phyloP scores from a whole-genome alignment of 2,113 vertebrate genomes.

The Solea solea region DNA sequence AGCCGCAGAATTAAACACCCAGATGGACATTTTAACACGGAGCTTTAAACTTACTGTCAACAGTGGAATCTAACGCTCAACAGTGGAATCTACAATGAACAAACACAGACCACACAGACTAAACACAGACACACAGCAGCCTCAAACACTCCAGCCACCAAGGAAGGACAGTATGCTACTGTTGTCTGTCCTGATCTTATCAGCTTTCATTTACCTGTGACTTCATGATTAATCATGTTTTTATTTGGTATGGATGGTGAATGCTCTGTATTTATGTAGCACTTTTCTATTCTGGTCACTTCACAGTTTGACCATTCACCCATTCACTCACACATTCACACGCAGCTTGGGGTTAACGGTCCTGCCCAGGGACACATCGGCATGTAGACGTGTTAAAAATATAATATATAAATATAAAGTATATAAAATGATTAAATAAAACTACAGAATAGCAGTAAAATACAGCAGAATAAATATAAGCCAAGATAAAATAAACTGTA shows the following conservation, averaged over 20 bases:
- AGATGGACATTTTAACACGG: constrained; percentile 78
- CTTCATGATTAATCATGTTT: constrained; percentile 17
- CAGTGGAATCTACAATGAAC: constrained; percentile 79
- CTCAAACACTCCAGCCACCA: constrained; percentile 71
- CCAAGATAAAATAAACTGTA: no score
- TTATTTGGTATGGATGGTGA: neutral
- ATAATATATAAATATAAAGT: no score
- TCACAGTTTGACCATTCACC: no score
- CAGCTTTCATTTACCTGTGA: constrained; percentile 37
- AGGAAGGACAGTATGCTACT: constrained; percentile 64
- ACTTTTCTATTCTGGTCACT: no score
- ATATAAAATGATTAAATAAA: no score
- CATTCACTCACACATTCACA: no score
- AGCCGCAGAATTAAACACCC: constrained; percentile 77
- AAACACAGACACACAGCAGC: constrained; percentile 77
- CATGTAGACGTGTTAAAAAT: no score
- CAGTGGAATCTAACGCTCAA: constrained; percentile 81
- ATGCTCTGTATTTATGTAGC: no score
- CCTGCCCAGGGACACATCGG: no score
- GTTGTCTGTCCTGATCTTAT: constrained; percentile 50
- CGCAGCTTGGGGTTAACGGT: no score
- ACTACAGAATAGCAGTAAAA: no score
- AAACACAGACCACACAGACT: constrained; percentile 80
- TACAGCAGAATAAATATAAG: no score
- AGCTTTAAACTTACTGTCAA: constrained; percentile 81